Conservation (phyloP, 2,113 vertebrate species). For the Thinocorus orbignyianus region DNA sequence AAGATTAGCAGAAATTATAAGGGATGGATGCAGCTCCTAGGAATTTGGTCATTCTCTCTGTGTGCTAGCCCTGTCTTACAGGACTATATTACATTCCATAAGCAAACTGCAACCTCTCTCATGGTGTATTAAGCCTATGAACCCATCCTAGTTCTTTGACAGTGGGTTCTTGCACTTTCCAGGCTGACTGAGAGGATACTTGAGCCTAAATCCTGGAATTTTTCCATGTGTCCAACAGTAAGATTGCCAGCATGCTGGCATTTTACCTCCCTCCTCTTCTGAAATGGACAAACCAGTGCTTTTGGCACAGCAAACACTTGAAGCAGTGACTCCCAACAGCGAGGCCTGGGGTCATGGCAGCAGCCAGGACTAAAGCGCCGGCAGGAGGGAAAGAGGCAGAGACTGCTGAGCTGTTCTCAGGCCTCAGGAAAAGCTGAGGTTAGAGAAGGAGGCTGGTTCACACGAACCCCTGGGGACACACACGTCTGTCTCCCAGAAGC, state of each 20-base stretch:
- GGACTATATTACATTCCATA: neutral
- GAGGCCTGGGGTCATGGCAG: neutral
- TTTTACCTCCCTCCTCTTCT: neutral
- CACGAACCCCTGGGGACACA: neutral
- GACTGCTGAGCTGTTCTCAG: neutral
- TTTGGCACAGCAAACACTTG: neutral
- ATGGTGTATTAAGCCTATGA: neutral
- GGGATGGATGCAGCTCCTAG: neutral
- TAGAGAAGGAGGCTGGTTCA: constrained; percentile 34
- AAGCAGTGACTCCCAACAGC: neutral
- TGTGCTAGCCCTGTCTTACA: accelerated
- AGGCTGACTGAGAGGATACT: neutral
- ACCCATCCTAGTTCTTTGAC: neutral
- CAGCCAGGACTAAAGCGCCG: accelerated
- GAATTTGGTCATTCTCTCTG: accelerated
- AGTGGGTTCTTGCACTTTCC: neutral
- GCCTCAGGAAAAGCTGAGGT: neutral
- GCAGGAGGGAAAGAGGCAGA: neutral
- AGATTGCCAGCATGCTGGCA: neutral
- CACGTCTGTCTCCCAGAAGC: neutral
- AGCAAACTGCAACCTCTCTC: neutral
- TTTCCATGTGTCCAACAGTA: neutral
- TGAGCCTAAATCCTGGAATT: neutral
- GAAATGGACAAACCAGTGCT: neutral
- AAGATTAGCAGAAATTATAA: neutral